Conservation (phyloP, 1,140 invertebrate species). For the Colletes gigas region DNA sequence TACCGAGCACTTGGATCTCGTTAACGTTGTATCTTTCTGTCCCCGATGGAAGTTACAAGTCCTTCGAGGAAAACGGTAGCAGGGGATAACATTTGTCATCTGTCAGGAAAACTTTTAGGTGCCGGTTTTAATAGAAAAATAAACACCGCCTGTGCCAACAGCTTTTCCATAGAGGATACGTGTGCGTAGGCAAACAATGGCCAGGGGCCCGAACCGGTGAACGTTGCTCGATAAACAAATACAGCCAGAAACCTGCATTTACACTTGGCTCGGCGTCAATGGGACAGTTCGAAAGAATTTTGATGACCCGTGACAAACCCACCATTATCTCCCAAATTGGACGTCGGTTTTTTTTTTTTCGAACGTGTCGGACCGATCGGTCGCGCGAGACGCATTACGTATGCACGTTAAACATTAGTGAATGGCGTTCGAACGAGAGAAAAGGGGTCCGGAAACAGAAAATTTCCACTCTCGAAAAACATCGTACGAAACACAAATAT, state of each 20-base stretch:
- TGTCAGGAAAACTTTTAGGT: slow-evolving; percentile 19
- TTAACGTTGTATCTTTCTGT: neutral
- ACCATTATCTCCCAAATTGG: slow-evolving; percentile 27
- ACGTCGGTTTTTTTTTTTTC: neutral
- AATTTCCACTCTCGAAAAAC: neutral
- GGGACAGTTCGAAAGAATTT: slow-evolving; percentile 47
- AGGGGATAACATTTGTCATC: slow-evolving; percentile 32
- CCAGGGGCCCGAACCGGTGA: slow-evolving; percentile 30
- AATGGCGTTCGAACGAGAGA: neutral
- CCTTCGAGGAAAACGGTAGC: slow-evolving; percentile 50
- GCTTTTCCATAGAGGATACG: slow-evolving; percentile 32
- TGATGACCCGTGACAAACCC: slow-evolving; percentile 33
- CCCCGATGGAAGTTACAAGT: neutral
- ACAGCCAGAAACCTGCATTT: slow-evolving; percentile 42
- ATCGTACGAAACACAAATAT: too few species aligned
- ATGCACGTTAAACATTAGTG: neutral
- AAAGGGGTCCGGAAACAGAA: too few species aligned
- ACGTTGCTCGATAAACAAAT: slow-evolving; percentile 48
- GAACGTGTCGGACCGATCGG: neutral
- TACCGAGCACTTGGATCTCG: slow-evolving; percentile 25
- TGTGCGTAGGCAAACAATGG: slow-evolving; percentile 37
- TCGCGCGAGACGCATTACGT: slow-evolving; percentile 12
- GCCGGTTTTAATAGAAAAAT: slow-evolving; percentile 48
- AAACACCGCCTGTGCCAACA: slow-evolving; percentile 36
- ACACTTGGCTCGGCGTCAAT: slow-evolving; percentile 40